Evolutionary conservation across 2,113 vertebrate genomes (phyloP), one percentile per base, ranked within the genome.

Genomic region (Cynocephalus volans): DNA sequence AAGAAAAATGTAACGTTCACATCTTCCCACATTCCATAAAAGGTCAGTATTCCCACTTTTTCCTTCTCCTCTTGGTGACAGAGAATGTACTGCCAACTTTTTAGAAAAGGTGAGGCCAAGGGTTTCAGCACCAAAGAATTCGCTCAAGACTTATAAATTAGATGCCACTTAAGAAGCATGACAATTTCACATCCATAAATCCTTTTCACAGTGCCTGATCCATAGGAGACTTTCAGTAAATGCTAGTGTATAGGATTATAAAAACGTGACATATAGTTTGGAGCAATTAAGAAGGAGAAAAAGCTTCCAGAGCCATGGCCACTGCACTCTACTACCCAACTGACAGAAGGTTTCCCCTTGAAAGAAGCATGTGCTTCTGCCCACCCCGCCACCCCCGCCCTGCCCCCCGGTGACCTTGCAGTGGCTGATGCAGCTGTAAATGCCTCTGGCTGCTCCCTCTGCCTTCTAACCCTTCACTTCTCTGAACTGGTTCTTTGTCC

Each of bases 401-500:
- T 41, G 41, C 8, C 0, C 1, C 26, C 3, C 28, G 2, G 26
- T 14, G 12, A 26, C 54, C 45, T 62, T 36, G 13, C 10, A 6
- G 12, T 72, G 33, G 36, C 31, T 24, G 14, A 24, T 1, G 13
- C 18, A 21, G 23, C 45, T 50, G 14, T 9, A 2, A n/a, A 33
- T 8, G 31, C 45, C 24, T 52, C 19, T 15, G 41, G n/a, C 24
- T n/a, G 18, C 21, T 67, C 50, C 41, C 21, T 85, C 33, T 77
- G 8, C 6, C 17, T 17, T 41, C 77, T 54, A 11, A 36, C 17
- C 26, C 41, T 65, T 33, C 12, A 5, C 7, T 1, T 11, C 88
- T 90, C 64, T 84, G 58, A 86, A 83, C 48, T 48, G 18, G 24
- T 17, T 69, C 70, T 97, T 82, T 73, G 84, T 87, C 13, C 73